phyloP scores from a whole-genome alignment of 2,113 vertebrate genomes.

The Colinus virginianus region DNA sequence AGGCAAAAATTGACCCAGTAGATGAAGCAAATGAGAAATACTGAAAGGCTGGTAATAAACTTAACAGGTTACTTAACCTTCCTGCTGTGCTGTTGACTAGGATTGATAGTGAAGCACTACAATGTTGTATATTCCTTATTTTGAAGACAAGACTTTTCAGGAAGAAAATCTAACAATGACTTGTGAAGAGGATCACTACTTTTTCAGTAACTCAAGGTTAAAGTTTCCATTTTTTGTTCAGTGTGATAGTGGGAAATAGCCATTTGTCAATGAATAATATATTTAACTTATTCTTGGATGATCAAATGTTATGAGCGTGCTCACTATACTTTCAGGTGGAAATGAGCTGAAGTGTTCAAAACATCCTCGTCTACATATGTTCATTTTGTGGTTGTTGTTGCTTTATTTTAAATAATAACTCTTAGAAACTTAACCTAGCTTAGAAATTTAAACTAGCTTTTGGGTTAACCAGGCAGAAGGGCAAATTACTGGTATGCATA shows the following conservation, averaged over 20 bases:
- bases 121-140: neutral
- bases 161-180: neutral
- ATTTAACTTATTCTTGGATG: neutral
- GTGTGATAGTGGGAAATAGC: neutral
- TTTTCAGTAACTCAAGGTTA: neutral
- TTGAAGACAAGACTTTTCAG: neutral
- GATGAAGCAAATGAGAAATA: neutral
- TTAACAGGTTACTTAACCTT: neutral
- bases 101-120: neutral
- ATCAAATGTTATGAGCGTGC: neutral
- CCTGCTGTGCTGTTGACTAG: rapidly evolving
- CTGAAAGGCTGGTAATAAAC: neutral
- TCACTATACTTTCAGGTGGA: neutral
- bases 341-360: neutral
- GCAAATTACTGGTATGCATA: neutral
- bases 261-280: neutral
- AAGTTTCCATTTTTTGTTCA: neutral
- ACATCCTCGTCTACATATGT: neutral
- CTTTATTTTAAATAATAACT: neutral
- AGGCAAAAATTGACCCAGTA: neutral
- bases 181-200: neutral
- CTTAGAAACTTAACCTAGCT: neutral
- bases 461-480: neutral
- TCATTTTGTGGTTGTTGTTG: neutral
- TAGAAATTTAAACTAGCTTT: neutral